Percentiles rank a stretch among this genome's conserved stretches.
phyloP scores from a whole-genome alignment of 2,888 invertebrate species.

The Hydroisotoma schaefferi region DNA sequence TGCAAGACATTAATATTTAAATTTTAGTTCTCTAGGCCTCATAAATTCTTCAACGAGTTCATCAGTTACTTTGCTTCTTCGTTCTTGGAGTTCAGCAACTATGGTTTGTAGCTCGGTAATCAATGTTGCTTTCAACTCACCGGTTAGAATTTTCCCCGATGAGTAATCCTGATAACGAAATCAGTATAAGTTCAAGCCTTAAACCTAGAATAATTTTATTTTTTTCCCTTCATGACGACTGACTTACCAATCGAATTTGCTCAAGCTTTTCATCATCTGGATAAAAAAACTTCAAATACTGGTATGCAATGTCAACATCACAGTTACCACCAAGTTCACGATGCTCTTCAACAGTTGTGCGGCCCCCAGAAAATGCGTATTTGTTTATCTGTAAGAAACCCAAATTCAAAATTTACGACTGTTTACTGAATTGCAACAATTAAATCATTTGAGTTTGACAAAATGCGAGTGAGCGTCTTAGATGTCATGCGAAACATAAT shows the following conservation, averaged over 20 bases:
- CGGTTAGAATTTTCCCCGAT: conserved; percentile 84
- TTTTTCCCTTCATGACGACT: not conserved
- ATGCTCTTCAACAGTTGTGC: conserved; percentile 89
- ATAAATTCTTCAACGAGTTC: conserved; percentile 79
- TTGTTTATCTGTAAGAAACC: conserved; percentile 67
- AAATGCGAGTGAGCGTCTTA: no score
- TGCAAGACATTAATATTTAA: conserved; percentile 50
- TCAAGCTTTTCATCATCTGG: conserved; percentile 86
- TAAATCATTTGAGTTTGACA: not conserved
- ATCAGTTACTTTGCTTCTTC: conserved; percentile 76
- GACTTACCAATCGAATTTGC: conserved; percentile 61
- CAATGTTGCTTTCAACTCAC: conserved; percentile 87
- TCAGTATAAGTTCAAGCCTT: not conserved
- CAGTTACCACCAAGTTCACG: conserved; percentile 87
- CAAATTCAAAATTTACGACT: not conserved
- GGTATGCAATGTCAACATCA: conserved; percentile 90
- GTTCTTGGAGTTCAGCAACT: conserved; percentile 76
- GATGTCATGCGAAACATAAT: not conserved
- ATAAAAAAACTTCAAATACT: conserved; percentile 89
- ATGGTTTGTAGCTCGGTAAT: conserved; percentile 76
- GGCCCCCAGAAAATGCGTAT: conserved; percentile 97
- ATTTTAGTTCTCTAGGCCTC: conserved; percentile 72
- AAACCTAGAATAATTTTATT: not conserved
- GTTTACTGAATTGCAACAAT: not conserved
- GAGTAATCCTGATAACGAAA: conserved; percentile 66